phyloP scores from a whole-genome alignment of 2,888 invertebrate species.

The Drosophila mimica region DNA sequence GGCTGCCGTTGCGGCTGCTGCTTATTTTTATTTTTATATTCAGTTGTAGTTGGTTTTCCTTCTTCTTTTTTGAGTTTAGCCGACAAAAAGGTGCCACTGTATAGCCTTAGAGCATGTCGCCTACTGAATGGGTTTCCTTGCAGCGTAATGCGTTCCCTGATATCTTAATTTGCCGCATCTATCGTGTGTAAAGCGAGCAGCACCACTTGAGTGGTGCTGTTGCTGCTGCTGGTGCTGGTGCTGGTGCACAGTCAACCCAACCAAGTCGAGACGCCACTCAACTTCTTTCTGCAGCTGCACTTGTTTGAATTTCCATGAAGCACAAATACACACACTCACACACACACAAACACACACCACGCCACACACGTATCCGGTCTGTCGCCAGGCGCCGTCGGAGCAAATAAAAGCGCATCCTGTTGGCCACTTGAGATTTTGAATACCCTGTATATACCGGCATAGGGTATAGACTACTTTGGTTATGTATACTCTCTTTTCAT shows the following conservation, averaged over 20 bases:
- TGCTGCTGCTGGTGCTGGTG: too few species aligned
- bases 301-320: slow-evolving; percentile 73
- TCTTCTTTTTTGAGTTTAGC: slow-evolving; percentile 19
- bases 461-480: not conserved
- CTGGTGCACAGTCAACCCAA: not conserved
- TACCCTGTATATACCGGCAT: slow-evolving; percentile 33
- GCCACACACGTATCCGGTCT: slow-evolving; percentile 67
- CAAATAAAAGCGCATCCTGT: slow-evolving; percentile 75
- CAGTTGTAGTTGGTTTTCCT: slow-evolving; percentile 16
- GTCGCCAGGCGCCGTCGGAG: slow-evolving; percentile 57
- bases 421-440: slow-evolving; percentile 55
- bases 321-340: slow-evolving; percentile 22
- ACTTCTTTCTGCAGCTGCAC: slow-evolving; percentile 69
- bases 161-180: slow-evolving; percentile 79
- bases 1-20: slow-evolving; percentile 1
- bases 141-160: slow-evolving; percentile 73
- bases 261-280: slow-evolving; percentile 59
- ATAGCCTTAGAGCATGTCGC: slow-evolving; percentile 9
- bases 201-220: slow-evolving; percentile 51
- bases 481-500: too few species aligned
- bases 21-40: slow-evolving; percentile 30
- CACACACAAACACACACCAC: slow-evolving; percentile 5
- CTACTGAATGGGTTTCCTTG: slow-evolving; percentile 54
- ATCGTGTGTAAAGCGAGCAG: slow-evolving; percentile 32
- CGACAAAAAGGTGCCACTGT: slow-evolving; percentile 75